phyloP scores from a whole-genome alignment of 1,140 invertebrate species.

The Anthonomus grandis region DNA sequence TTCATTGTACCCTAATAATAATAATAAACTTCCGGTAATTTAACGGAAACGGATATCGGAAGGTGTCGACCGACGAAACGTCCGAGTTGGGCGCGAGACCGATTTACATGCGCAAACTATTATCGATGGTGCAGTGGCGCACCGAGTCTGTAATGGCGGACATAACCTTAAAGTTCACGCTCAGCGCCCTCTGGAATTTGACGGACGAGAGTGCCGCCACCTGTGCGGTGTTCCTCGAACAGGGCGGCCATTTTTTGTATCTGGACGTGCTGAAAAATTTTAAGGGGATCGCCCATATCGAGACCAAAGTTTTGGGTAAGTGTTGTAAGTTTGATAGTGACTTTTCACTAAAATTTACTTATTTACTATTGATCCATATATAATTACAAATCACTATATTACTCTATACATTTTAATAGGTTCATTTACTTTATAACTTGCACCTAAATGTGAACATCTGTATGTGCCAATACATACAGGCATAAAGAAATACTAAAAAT shows the following conservation, averaged over 20 bases:
- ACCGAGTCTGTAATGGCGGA: slow-evolving; percentile 60
- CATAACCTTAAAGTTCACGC: slow-evolving; percentile 77
- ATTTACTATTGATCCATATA: background rate
- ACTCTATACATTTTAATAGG: too few relatives aligned
- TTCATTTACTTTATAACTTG: too few relatives aligned
- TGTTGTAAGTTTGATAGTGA: background rate
- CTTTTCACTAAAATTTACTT: background rate
- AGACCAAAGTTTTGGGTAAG: slow-evolving; percentile 72
- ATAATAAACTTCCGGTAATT: background rate
- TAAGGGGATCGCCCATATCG: slow-evolving; percentile 62
- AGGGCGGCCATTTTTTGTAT: slow-evolving; percentile 69
- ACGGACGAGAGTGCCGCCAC: slow-evolving; percentile 74
- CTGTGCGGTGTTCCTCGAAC: slow-evolving; percentile 69
- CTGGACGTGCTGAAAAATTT: slow-evolving; percentile 65
- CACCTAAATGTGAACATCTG: too few relatives aligned
- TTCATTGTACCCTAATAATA: background rate
- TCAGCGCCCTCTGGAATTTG: slow-evolving; percentile 81
- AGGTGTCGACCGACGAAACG: slow-evolving; percentile 65
- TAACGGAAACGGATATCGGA: too few relatives aligned
- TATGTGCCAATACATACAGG: too few relatives aligned
- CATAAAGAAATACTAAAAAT: too few relatives aligned
- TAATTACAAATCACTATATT: too few relatives aligned
- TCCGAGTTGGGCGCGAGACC: slow-evolving; percentile 66
- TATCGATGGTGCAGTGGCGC: slow-evolving; percentile 66
- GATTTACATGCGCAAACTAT: slow-evolving; percentile 70